These are phyloP conservation scores for Phocides pigmalion DNA, from an alignment of 1,140 invertebrate genomes.

Conservation along the genomic window DNA sequence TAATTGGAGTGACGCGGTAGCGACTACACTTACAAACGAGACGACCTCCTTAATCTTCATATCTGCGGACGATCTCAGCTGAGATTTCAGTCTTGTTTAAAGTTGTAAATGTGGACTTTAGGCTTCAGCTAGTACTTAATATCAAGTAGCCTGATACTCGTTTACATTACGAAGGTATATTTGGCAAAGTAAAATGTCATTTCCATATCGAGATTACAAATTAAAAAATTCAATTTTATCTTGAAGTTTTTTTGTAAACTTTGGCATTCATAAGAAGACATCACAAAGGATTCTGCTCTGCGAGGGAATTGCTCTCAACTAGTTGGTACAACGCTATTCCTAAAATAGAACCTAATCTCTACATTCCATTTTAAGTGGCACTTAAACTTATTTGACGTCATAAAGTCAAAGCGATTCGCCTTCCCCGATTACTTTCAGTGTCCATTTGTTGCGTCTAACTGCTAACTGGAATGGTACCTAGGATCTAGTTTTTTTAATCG, in stretches of 20 bases:
- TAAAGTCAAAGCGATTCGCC: background rate
- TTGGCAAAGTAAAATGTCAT: too few species aligned
- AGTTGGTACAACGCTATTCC: background rate
- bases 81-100: too few species aligned
- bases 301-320: background rate
- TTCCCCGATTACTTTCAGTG: background rate
- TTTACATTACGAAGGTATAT: too few species aligned
- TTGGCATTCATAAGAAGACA: background rate
- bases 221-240: too few species aligned
- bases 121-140: too few species aligned
- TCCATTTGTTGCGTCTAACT: background rate
- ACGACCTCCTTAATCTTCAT: too few species aligned
- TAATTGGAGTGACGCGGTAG: too few species aligned
- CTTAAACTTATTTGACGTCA: background rate
- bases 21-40: too few species aligned
- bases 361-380: slow-evolving; percentile 8
- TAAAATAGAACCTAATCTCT: slow-evolving; percentile 10
- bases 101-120: too few species aligned
- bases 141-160: too few species aligned
- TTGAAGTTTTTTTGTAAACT: background rate
- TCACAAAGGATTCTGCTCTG: background rate
- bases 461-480: background rate
- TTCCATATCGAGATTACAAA: too few species aligned
- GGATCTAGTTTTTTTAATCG: background rate
- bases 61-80: too few species aligned